Base-by-base conservation (phyloP, 2,113 vertebrate genomes). In the Strix aluco region DNA sequence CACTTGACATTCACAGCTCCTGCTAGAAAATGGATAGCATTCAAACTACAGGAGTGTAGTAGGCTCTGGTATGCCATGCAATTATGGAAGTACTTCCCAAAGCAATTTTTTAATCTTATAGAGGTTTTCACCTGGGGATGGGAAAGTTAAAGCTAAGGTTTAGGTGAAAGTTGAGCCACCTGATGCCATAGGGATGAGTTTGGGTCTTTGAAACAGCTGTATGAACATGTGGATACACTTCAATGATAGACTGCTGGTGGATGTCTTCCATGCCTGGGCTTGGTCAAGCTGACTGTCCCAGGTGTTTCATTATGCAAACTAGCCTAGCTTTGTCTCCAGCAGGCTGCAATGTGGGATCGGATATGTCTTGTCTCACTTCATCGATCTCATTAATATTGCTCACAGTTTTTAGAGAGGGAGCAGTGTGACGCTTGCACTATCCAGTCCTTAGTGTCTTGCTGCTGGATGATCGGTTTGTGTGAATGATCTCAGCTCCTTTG, bases 1-100 rank as follows among this genome's bases (percentile, higher is more conserved):
- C 58, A 79, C 90, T 92, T 96, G 94, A 96, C 90, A 96, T 96
- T 92, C 86, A 85, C 72, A 90, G 15, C 70, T 87, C 81, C 73
- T 65, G 59, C 62, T 72, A 72, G 69, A 72, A 91, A 89, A 86
- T 55, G 65, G 73, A 25, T 36, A 66, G 9, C 2, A 3, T 88
- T 93, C 57, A 25, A 73, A 81, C 54, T 30, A 38, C 5, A 13
- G 32, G 44, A 79, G 30, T 82, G 54, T 3, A 2, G 46, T 11
- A 72, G 52, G 29, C 70, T 96, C 30, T 88, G 19, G 25, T 82
- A 44, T 62, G 38, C 34, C 51, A 8, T 67, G 52, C 18, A 38
- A 62, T 85, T 73, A 62, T 36, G 25, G 14, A 81, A 84, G 19
- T 55, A 25, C 38, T 87, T 84, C 34, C 57, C 40, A 72, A 90